These are phyloP conservation scores for Macrophya alboannulata DNA, from an alignment of 2,888 invertebrate species.

Conservation along the genomic window DNA sequence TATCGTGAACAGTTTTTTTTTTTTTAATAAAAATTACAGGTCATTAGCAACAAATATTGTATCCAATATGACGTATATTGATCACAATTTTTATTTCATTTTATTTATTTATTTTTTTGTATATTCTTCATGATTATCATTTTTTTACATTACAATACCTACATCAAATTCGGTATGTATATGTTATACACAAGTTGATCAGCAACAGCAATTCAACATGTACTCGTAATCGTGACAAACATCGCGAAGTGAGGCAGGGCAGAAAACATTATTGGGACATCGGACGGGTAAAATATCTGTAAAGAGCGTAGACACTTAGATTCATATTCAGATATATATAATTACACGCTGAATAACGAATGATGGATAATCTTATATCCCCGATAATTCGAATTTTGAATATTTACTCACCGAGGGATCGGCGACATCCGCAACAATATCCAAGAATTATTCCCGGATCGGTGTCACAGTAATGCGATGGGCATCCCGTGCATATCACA, in stretches of 20 bases:
- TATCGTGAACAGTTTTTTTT: too few species aligned
- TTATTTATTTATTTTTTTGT: background rate
- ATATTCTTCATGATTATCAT: background rate
- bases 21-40: too few species aligned
- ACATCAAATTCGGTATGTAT: background rate
- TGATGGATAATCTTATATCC: background rate
- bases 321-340: background rate
- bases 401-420: slow-evolving; percentile 80
- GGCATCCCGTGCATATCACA: slow-evolving; percentile 83
- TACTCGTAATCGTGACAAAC: slow-evolving; percentile 85
- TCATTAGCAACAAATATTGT: background rate
- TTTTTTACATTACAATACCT: background rate
- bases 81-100: background rate
- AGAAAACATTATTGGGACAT: slow-evolving; percentile 82
- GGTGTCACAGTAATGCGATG: slow-evolving; percentile 83
- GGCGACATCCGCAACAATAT: slow-evolving; percentile 86
- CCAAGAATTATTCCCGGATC: slow-evolving; percentile 85
- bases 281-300: slow-evolving; percentile 83
- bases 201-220: slow-evolving; percentile 86
- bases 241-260: slow-evolving; percentile 83
- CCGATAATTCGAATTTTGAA: background rate
- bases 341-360: background rate
- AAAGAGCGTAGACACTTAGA: slow-evolving; percentile 64
- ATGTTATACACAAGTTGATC: slow-evolving; percentile 47
- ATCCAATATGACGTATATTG: background rate